These are phyloP conservation scores for Bungarus multicinctus DNA, from an alignment of 2,113 vertebrate genomes.

Conservation along the genomic window DNA sequence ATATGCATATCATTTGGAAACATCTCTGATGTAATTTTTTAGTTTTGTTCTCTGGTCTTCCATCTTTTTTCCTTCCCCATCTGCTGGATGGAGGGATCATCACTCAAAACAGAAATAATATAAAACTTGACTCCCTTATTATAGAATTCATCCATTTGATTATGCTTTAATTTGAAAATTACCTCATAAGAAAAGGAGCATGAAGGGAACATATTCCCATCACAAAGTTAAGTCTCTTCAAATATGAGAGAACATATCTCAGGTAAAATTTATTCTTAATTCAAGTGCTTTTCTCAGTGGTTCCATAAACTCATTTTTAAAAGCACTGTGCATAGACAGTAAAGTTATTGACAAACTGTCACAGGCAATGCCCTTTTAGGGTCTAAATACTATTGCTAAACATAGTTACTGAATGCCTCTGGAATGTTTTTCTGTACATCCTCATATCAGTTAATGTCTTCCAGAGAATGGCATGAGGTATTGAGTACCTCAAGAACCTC, in stretches of 20 bases:
- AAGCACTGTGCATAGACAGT: background rate
- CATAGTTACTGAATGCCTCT: background rate
- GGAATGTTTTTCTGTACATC: background rate
- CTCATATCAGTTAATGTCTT: background rate
- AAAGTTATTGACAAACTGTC: background rate
- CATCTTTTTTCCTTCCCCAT: background rate
- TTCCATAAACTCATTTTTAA: background rate
- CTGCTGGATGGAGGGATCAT: background rate
- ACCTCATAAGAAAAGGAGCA: no score
- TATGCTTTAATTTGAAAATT: conserved; percentile 1
- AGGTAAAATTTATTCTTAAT: background rate
- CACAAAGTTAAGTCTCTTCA: background rate
- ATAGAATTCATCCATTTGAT: background rate
- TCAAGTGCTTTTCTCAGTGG: background rate
- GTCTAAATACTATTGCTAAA: background rate
- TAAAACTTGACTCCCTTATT: background rate
- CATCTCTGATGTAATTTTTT: background rate
- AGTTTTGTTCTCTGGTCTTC: background rate
- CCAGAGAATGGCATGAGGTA: background rate
- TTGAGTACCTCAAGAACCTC: background rate
- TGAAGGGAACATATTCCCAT: background rate
- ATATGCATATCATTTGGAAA: background rate
- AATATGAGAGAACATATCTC: background rate
- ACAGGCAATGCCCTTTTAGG: background rate
- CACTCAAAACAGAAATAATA: background rate